Conservation (phyloP, 2,113 vertebrate genomes). For the Phocoena sinus region DNA sequence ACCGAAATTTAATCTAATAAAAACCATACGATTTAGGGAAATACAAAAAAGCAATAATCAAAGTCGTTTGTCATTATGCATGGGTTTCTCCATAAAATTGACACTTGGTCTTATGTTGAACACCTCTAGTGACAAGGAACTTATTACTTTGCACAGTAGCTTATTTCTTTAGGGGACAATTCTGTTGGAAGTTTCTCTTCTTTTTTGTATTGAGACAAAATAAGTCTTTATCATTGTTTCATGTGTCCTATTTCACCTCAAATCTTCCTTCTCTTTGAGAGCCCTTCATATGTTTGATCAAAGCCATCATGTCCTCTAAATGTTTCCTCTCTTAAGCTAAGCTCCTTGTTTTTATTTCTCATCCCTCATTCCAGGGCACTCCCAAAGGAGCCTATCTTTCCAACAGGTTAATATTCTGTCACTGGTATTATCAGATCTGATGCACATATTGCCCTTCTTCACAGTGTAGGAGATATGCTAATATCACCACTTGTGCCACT, state of each 20-base stretch:
- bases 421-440: not conserved
- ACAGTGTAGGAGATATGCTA: rapidly evolving
- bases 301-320: not conserved
- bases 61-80: not conserved
- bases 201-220: not conserved
- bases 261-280: not conserved
- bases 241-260: not conserved
- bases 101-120: not conserved
- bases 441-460: not conserved
- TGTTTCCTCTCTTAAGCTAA: not conserved
- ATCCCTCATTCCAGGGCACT: not conserved
- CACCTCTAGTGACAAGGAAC: not conserved
- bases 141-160: not conserved
- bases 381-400: not conserved
- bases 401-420: not conserved
- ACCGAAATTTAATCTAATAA: not conserved
- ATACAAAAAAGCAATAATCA: not conserved
- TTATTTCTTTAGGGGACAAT: not conserved
- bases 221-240: not conserved
- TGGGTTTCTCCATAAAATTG: not conserved
- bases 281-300: not conserved
- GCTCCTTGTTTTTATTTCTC: not conserved
- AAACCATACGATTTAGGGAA: not conserved
- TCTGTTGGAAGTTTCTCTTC: not conserved
- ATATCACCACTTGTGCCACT: not conserved